These are phyloP conservation scores for Anthoscopus minutus DNA, from an alignment of 2,113 vertebrate species.

Conservation along the genomic window DNA sequence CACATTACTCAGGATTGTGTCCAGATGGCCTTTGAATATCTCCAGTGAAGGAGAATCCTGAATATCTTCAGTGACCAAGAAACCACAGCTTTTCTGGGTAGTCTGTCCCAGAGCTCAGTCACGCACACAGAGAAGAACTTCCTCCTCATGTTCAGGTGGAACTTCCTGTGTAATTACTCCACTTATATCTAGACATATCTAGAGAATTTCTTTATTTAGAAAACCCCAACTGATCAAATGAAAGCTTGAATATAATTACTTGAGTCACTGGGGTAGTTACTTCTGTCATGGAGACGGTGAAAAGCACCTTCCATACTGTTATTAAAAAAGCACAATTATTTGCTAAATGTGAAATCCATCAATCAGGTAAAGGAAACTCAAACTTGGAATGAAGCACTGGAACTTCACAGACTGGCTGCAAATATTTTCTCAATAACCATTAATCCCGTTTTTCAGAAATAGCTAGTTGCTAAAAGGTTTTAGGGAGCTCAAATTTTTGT, in stretches of 20 bases:
- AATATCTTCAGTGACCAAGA: background rate
- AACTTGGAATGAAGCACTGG: background rate
- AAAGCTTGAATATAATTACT: background rate
- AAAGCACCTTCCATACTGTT: background rate
- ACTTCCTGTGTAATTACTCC: background rate
- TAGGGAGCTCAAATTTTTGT: background rate
- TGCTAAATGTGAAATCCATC: background rate
- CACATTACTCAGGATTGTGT: background rate
- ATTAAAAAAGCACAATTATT: background rate
- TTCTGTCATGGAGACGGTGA: fast-evolving
- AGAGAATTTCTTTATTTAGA: background rate
- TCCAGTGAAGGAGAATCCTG: background rate
- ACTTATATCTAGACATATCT: fast-evolving
- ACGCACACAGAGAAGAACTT: background rate
- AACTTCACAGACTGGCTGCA: background rate
- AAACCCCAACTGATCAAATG: fast-evolving
- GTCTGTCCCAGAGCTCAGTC: background rate
- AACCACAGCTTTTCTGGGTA: background rate
- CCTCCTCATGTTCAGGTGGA: background rate
- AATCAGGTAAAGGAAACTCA: background rate
- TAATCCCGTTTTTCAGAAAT: background rate
- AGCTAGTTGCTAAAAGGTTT: background rate
- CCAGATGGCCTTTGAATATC: background rate
- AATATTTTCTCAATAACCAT: background rate
- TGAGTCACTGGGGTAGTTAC: background rate